A percentile compares a stretch with the other conserved stretches of the same genome.
These are phyloP conservation scores for Lacerta viridis DNA, from an alignment of 2,797 vertebrate species.

Conservation along the genomic window DNA sequence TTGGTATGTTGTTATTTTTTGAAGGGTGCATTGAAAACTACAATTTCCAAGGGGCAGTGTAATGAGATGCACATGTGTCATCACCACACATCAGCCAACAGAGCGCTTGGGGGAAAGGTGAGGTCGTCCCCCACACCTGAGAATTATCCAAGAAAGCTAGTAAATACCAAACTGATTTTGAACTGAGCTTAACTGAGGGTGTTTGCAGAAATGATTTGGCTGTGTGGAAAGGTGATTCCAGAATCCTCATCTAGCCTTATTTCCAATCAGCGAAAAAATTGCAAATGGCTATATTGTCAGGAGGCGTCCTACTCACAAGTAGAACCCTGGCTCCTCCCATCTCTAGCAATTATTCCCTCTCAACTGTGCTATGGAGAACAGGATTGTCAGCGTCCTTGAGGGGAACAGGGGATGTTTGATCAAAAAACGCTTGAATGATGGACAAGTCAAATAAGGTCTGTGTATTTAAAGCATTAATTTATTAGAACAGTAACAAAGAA, in stretches of 20 bases:
- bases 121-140: no score
- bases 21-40: not conserved
- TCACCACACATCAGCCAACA: not conserved
- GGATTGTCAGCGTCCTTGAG: not conserved
- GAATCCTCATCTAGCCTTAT: not conserved
- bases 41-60: not conserved
- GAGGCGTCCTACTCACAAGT: no score
- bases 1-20: not conserved
- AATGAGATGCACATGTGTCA: not conserved
- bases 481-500: constrained; percentile 29
- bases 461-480: constrained; percentile 34
- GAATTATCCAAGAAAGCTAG: no score
- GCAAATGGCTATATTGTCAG: not conserved
- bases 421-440: not conserved
- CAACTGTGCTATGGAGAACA: not conserved
- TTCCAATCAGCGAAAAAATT: not conserved
- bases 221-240: no score
- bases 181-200: not conserved
- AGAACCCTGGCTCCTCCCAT: not conserved
- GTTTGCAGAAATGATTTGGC: not conserved
- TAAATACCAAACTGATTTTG: not conserved
- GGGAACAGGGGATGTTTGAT: not conserved
- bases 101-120: no score
- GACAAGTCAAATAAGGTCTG: not conserved
- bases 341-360: not conserved